A percentile compares a stretch with the other conserved stretches of the same genome.
phyloP scores from a whole-genome alignment of 2,113 vertebrate genomes.

The Ifrita kowaldi region DNA sequence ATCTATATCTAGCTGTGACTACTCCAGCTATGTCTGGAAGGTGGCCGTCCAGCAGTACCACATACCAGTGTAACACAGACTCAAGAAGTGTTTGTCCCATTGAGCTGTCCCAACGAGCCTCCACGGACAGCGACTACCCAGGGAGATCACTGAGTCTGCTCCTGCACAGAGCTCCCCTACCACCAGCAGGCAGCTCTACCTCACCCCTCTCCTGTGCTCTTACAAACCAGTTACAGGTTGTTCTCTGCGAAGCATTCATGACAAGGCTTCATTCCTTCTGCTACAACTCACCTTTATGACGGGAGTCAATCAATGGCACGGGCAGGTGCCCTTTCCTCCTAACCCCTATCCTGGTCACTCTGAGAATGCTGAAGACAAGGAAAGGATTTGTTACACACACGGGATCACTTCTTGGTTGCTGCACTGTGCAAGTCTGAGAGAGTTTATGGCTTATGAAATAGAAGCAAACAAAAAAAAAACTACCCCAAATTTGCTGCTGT shows the following conservation, averaged over 20 bases:
- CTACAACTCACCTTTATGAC: not conserved
- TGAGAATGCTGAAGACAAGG: not conserved
- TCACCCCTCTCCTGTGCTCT: not conserved
- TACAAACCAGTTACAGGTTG: not conserved
- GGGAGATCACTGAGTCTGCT: not conserved
- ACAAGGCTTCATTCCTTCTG: not conserved
- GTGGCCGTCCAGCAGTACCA: not conserved
- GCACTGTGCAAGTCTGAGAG: not conserved
- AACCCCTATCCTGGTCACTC: not conserved
- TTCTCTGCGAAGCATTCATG: not conserved
- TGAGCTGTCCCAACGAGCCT: not conserved
- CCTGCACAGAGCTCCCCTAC: not conserved
- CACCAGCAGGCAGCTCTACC: not conserved
- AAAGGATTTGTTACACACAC: not conserved
- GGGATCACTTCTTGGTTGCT: not conserved
- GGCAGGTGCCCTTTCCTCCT: not conserved
- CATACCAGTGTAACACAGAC: too few species aligned
- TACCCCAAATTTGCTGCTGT: too few species aligned
- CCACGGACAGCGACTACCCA: rapidly evolving
- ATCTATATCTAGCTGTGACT: too few species aligned
- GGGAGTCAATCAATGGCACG: not conserved
- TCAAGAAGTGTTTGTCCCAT: rapidly evolving
- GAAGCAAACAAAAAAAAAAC: not conserved
- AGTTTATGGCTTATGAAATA: not conserved
- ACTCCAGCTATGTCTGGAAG: not conserved